A percentile compares a stretch with the other conserved stretches of the same genome.
These are phyloP conservation scores for Melitaea cinxia DNA, from an alignment of 1,140 invertebrate genomes.

Conservation along the genomic window DNA sequence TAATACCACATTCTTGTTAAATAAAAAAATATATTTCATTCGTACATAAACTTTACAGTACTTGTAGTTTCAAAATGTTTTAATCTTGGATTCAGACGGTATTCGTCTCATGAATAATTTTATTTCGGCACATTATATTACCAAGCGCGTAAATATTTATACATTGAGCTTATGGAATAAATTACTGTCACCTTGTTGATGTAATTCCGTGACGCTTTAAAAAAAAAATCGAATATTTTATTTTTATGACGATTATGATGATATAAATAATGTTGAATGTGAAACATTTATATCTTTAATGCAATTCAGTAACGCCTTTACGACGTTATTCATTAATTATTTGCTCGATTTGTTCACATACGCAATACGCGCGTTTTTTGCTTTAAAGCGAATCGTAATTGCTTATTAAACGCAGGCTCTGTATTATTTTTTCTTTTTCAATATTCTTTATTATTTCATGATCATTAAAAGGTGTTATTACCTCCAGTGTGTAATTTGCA, in stretches of 20 bases:
- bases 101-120: slow-evolving; percentile 16
- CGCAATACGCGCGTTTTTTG: too few relatives aligned
- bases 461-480: neutral
- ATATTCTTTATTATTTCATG: neutral
- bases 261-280: neutral
- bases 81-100: neutral
- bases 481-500: neutral
- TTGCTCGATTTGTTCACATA: too few relatives aligned
- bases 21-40: too few relatives aligned
- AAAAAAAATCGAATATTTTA: neutral
- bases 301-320: too few relatives aligned
- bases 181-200: slow-evolving; percentile 6
- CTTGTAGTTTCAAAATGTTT: neutral
- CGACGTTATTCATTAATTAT: too few relatives aligned
- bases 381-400: too few relatives aligned
- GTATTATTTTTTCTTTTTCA: too few relatives aligned
- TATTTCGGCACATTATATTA: slow-evolving; percentile 18
- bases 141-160: slow-evolving; percentile 22
- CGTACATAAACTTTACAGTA: too few relatives aligned
- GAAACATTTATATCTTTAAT: neutral
- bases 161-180: slow-evolving; percentile 9
- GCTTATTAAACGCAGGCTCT: too few relatives aligned
- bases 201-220: neutral
- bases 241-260: slow-evolving; percentile 1
- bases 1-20: too few relatives aligned